Conservation (phyloP, 2,888 invertebrate genomes). For the Drosophila cognata region DNA sequence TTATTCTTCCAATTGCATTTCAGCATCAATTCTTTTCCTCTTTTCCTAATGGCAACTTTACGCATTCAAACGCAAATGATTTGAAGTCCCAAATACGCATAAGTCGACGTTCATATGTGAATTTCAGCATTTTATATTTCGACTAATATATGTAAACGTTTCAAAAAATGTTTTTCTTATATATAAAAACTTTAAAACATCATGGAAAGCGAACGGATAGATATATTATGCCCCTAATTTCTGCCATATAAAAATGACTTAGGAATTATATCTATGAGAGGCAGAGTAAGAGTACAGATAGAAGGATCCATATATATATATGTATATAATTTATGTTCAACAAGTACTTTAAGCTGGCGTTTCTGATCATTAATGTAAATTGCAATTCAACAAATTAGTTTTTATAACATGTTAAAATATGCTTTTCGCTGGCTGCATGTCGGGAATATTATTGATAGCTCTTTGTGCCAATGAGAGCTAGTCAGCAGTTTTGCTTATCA, state of each 20-base stretch:
- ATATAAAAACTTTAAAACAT: not conserved
- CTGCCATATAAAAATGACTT: not conserved
- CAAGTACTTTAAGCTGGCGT: rapidly evolving
- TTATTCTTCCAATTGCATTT: slow-evolving; percentile 60
- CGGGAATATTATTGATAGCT: not conserved
- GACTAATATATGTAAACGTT: not conserved
- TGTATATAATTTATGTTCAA: not conserved
- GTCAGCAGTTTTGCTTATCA: not conserved
- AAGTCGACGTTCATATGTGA: slow-evolving; percentile 18
- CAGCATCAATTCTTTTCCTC: slow-evolving; percentile 40
- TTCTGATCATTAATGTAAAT: not conserved
- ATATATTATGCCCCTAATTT: rapidly evolving
- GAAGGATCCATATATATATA: not conserved
- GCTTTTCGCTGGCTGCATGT: not conserved
- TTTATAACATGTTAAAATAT: not conserved
- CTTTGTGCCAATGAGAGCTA: not conserved
- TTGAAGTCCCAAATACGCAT: slow-evolving; percentile 22
- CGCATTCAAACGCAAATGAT: slow-evolving; percentile 65
- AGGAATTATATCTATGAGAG: not conserved
- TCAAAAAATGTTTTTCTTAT: not conserved
- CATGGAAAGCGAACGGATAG: not conserved
- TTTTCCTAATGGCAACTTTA: slow-evolving; percentile 25
- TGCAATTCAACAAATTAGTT: not conserved
- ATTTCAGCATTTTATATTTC: not conserved
- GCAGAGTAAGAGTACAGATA: not conserved